These are phyloP conservation scores for Drosophila burlai DNA, from an alignment of 1,140 invertebrate species.

Conservation along the genomic window DNA sequence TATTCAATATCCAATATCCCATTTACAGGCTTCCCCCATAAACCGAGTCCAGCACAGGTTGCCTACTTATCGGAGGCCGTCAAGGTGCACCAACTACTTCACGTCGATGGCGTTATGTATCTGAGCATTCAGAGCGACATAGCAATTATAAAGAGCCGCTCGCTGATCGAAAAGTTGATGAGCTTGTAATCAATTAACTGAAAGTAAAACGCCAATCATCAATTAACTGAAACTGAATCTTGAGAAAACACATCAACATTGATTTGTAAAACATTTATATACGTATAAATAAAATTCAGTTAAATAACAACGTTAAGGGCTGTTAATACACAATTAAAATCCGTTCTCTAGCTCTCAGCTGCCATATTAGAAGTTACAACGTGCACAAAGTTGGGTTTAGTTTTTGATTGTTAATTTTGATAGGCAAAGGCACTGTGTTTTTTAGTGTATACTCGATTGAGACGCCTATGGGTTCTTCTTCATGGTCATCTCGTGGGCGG, in stretches of 20 bases:
- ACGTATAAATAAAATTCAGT: conserved; percentile 75
- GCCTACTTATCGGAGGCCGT: conserved; percentile 42
- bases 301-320: conserved; percentile 73
- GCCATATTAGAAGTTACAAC: conserved; percentile 47
- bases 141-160: conserved; percentile 36
- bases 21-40: conserved; percentile 50
- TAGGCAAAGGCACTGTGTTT: conserved; percentile 67
- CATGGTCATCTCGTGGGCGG: conserved; percentile 90
- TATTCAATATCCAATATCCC: neutral
- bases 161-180: conserved; percentile 25
- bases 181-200: conserved; percentile 3
- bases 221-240: neutral
- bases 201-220: neutral
- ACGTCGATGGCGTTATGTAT: conserved; percentile 56
- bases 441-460: conserved; percentile 33
- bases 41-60: conserved; percentile 35
- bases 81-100: conserved; percentile 22
- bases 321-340: conserved; percentile 56
- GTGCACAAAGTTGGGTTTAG: conserved; percentile 49
- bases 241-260: neutral
- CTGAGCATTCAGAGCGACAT: conserved; percentile 26
- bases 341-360: conserved; percentile 42
- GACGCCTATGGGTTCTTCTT: conserved; percentile 72
- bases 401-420: conserved; percentile 57
- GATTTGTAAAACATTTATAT: conserved; percentile 67